Conservation (phyloP, 2,113 vertebrate species). For the Caloenas nicobarica region DNA sequence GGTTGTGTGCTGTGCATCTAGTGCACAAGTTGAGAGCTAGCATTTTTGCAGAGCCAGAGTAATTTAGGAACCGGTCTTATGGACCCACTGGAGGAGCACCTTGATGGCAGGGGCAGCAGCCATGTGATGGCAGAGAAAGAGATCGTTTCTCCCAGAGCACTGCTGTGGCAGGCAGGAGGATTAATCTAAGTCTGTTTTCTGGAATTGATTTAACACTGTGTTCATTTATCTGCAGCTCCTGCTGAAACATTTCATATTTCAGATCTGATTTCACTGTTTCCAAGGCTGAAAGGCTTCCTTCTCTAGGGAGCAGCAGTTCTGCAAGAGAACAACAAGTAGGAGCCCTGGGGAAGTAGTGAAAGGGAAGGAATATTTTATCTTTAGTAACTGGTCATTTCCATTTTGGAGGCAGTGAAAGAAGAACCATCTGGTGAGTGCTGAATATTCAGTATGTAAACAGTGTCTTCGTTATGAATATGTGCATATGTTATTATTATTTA, state of each 20-base stretch:
- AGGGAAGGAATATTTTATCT: slow-evolving; percentile 62
- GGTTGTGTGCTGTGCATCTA: neutral
- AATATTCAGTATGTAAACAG: slow-evolving; percentile 65
- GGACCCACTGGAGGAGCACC: neutral
- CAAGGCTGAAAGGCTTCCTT: slow-evolving; percentile 42
- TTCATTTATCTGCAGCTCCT: slow-evolving; percentile 44
- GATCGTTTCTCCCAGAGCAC: neutral
- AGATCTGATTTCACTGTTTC: slow-evolving; percentile 47
- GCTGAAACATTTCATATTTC: slow-evolving; percentile 53
- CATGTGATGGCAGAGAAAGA: neutral
- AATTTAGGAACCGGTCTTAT: neutral
- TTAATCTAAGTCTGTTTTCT: slow-evolving; percentile 51
- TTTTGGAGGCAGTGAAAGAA: slow-evolving; percentile 55
- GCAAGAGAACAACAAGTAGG: slow-evolving; percentile 59
- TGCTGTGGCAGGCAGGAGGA: neutral
- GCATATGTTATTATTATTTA: slow-evolving; percentile 34
- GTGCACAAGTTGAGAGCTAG: neutral
- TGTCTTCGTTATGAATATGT: slow-evolving; percentile 39
- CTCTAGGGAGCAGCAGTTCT: slow-evolving; percentile 44
- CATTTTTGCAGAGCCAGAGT: neutral
- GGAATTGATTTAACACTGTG: slow-evolving; percentile 47
- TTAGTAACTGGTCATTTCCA: slow-evolving; percentile 72
- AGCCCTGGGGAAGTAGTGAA: slow-evolving; percentile 38
- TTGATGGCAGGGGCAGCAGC: neutral
- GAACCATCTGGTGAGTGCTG: slow-evolving; percentile 55